A percentile compares a stretch with the other conserved stretches of the same genome.
These are phyloP conservation scores for Genyomyrus donnyi DNA, from an alignment of 2,113 vertebrate genomes.

Conservation along the genomic window DNA sequence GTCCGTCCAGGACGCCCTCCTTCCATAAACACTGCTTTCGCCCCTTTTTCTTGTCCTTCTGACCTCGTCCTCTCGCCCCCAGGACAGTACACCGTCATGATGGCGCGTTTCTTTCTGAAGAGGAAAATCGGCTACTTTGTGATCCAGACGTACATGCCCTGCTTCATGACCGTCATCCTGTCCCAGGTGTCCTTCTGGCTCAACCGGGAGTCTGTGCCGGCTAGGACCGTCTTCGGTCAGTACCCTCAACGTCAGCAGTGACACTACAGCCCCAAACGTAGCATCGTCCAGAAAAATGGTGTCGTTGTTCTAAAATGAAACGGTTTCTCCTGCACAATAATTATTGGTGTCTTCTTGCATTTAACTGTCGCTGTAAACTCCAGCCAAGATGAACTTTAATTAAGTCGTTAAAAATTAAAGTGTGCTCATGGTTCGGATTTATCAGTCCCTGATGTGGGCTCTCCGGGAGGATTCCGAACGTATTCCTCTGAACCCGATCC, in stretches of 20 bases:
- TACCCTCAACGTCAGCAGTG: slow-evolving; percentile 20
- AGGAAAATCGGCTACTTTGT: slow-evolving; percentile 97
- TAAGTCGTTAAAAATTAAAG: not conserved
- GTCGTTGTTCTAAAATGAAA: not conserved
- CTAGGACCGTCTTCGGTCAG: slow-evolving; percentile 93
- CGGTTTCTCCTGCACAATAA: not conserved
- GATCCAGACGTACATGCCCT: slow-evolving; percentile 96
- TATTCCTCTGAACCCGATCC: not conserved
- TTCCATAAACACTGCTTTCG: not conserved
- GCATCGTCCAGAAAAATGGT: not conserved
- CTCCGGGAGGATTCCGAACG: not conserved
- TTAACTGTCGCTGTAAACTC: not conserved
- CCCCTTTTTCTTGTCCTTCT: not conserved
- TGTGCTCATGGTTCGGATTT: not conserved
- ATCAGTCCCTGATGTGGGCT: not conserved
- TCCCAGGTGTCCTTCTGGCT: slow-evolving; percentile 97
- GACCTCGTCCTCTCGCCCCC: slow-evolving; percentile 5
- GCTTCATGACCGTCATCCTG: slow-evolving; percentile 96
- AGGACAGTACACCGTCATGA: slow-evolving; percentile 97
- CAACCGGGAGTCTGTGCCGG: slow-evolving; percentile 92
- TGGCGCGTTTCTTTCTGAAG: slow-evolving; percentile 93
- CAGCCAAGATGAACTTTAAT: not conserved
- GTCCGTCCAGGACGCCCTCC: not conserved
- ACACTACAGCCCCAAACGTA: not conserved
- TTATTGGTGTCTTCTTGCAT: not conserved